Percentiles rank a stretch among this genome's conserved stretches.
Conservation (phyloP, 2,797 vertebrate genomes). For the Streptopelia turtur region DNA sequence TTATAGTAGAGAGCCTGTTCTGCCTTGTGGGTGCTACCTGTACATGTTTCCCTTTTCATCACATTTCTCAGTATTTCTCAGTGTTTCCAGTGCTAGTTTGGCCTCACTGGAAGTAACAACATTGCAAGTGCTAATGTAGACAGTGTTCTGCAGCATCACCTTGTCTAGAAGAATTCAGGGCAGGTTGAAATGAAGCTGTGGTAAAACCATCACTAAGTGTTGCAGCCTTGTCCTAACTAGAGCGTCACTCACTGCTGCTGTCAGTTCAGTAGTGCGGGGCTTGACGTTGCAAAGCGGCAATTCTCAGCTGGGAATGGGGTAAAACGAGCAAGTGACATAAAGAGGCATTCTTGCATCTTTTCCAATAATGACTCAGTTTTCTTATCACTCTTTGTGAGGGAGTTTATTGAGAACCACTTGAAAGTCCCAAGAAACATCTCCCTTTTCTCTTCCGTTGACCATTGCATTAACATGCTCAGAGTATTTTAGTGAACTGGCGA, state of each 20-base stretch:
- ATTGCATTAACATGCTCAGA: not conserved
- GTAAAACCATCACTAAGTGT: not conserved
- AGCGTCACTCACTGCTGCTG: not conserved
- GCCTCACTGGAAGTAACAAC: not conserved
- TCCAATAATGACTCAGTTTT: not conserved
- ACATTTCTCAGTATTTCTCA: not conserved
- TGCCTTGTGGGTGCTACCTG: not conserved
- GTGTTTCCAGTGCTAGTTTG: not conserved
- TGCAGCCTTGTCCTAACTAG: not conserved
- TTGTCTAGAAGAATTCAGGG: not conserved
- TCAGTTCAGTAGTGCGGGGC: not conserved
- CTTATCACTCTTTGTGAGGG: not conserved
- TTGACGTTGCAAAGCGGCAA: not conserved
- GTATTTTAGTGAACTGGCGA: not conserved
- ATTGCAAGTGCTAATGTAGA: not conserved
- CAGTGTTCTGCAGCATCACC: not conserved
- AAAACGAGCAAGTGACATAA: not conserved
- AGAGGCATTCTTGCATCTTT: not conserved
- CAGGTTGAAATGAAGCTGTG: not conserved
- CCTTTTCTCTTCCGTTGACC: not conserved
- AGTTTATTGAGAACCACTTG: constrained; percentile 4
- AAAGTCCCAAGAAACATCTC: not conserved
- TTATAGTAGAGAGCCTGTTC: not conserved
- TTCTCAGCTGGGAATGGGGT: not conserved
- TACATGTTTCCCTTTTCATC: not conserved